Percentiles rank a stretch among this genome's conserved stretches.
These are phyloP conservation scores for Schizotus pectinicornis DNA, from an alignment of 2,888 invertebrate species.

Conservation along the genomic window DNA sequence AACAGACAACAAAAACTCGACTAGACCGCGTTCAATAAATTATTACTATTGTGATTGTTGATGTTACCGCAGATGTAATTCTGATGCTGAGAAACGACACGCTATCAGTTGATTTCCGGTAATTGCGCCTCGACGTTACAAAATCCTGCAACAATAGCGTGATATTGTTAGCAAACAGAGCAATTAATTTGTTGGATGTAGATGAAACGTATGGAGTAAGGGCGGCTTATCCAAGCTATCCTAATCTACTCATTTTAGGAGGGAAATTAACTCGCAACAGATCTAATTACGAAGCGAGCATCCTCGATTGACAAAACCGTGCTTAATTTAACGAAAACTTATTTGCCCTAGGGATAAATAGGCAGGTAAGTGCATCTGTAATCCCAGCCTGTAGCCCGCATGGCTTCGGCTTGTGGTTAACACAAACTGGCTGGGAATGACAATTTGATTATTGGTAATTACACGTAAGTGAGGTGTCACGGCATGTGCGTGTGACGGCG, in stretches of 20 bases:
- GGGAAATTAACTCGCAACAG: slow-evolving; percentile 19
- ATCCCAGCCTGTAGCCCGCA: slow-evolving; percentile 1
- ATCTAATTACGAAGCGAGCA: slow-evolving; percentile 17
- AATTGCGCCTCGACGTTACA: too few relatives aligned
- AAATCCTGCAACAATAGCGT: neutral
- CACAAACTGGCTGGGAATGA: slow-evolving; percentile 26
- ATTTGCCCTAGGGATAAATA: slow-evolving; percentile 9
- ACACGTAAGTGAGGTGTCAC: slow-evolving; percentile 21
- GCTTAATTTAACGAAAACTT: slow-evolving; percentile 3
- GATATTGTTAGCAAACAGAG: slow-evolving; percentile 7
- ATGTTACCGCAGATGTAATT: too few relatives aligned
- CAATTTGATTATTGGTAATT: slow-evolving; percentile 31
- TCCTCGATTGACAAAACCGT: slow-evolving; percentile 3
- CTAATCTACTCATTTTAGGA: slow-evolving; percentile 15
- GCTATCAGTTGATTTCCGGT: too few relatives aligned
- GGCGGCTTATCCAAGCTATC: slow-evolving; percentile 19
- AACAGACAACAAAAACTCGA: too few relatives aligned
- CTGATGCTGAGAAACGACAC: too few relatives aligned
- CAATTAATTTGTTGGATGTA: slow-evolving; percentile 11
- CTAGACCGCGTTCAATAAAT: too few relatives aligned
- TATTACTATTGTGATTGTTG: too few relatives aligned
- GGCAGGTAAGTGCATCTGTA: slow-evolving; percentile 11
- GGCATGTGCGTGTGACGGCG: slow-evolving; percentile 20
- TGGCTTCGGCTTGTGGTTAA: slow-evolving; percentile 20
- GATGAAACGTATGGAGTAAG: slow-evolving; percentile 11